These are phyloP conservation scores for Myioborus melanocephalus DNA, from an alignment of 2,797 vertebrate species.

Conservation along the genomic window DNA sequence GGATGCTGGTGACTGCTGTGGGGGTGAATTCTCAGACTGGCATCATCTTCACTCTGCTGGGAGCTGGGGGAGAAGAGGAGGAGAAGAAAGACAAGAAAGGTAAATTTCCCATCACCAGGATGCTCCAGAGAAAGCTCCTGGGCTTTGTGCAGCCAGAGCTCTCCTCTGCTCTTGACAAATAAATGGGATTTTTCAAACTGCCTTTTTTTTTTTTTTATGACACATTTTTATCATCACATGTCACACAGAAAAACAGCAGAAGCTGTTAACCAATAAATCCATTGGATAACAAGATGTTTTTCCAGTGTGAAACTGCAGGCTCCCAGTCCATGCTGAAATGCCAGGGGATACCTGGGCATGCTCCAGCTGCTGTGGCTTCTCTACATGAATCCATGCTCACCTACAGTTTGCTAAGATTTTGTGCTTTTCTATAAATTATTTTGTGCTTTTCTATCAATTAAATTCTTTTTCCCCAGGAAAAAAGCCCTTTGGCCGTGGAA, in stretches of 20 bases:
- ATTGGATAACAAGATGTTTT: slow-evolving; percentile 55
- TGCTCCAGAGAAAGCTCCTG: background rate
- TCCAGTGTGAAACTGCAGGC: slow-evolving; percentile 16
- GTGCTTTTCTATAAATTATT: background rate
- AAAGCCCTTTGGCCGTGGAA: background rate
- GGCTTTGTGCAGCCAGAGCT: background rate
- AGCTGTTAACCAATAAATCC: slow-evolving; percentile 42
- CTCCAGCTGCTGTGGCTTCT: background rate
- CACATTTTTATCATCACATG: slow-evolving; percentile 6
- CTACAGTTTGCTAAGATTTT: background rate
- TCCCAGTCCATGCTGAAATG: background rate
- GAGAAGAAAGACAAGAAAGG: slow-evolving; percentile 99
- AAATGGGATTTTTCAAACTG: rapidly evolving
- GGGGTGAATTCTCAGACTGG: slow-evolving; percentile 98
- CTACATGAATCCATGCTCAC: background rate
- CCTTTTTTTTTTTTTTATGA: background rate
- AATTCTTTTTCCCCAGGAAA: background rate
- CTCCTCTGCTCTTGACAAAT: background rate
- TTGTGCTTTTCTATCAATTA: background rate
- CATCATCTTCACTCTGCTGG: slow-evolving; percentile 96
- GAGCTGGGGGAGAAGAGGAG: slow-evolving; percentile 90
- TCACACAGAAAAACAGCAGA: slow-evolving; percentile 41
- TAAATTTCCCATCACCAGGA: slow-evolving; percentile 44
- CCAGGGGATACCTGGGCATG: background rate
- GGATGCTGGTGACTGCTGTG: slow-evolving; percentile 94